Percentiles rank a stretch among this genome's conserved stretches.
These are phyloP conservation scores for Limnodromus scolopaceus DNA, from an alignment of 2,797 vertebrate genomes.

Conservation along the genomic window DNA sequence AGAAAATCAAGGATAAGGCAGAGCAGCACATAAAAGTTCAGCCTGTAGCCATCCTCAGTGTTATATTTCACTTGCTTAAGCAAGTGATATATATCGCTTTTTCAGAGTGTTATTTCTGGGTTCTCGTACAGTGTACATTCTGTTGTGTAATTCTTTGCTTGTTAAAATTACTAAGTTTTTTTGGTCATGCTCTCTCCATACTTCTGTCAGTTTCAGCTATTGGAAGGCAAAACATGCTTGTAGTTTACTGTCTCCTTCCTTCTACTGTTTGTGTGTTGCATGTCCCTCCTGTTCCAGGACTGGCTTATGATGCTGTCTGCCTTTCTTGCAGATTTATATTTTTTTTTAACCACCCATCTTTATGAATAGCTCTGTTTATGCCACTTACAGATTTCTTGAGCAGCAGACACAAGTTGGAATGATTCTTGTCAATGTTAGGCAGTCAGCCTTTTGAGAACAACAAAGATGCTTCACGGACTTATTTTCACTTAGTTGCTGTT, in stretches of 20 bases:
- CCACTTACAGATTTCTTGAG: neutral
- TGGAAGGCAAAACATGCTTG: neutral
- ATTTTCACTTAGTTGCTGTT: neutral
- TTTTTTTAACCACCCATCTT: neutral
- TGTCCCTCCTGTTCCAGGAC: neutral
- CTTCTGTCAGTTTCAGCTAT: neutral
- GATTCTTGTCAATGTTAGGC: neutral
- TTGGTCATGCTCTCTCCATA: neutral
- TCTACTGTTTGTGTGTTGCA: neutral
- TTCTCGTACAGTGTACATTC: neutral
- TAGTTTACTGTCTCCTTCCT: neutral
- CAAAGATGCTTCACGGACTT: neutral
- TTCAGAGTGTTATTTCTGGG: neutral
- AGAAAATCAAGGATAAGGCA: neutral
- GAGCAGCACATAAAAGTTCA: neutral
- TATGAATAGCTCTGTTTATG: neutral
- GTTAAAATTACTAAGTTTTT: neutral
- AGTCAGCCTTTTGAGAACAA: neutral
- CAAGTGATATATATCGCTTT: rapidly evolving
- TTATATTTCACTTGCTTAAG: neutral
- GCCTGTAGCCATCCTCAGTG: neutral
- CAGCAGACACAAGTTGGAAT: neutral
- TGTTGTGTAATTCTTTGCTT: neutral
- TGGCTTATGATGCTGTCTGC: neutral
- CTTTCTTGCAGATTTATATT: neutral